phyloP scores from a whole-genome alignment of 2,113 vertebrate species.

The Dromaius novaehollandiae region DNA sequence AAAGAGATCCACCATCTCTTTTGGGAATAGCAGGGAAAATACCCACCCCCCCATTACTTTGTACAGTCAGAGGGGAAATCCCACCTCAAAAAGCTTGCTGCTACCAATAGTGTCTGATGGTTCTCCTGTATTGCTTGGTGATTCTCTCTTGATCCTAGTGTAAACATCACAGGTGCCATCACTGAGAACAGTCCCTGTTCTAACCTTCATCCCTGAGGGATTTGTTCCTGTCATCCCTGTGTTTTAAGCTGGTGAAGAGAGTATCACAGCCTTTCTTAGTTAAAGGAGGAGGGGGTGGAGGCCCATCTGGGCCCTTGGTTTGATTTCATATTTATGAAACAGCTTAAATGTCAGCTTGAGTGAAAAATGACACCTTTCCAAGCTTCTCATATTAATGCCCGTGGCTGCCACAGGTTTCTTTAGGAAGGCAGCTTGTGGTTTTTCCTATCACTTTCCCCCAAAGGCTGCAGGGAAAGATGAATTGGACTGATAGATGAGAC shows the following conservation, averaged over 20 bases:
- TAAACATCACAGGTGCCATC: slow-evolving; percentile 19
- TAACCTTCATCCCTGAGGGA: slow-evolving; percentile 8
- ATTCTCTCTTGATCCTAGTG: neutral
- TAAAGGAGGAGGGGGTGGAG: slow-evolving; percentile 66
- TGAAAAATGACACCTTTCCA: slow-evolving; percentile 80
- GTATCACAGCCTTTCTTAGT: slow-evolving; percentile 36
- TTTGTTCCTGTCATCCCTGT: slow-evolving; percentile 55
- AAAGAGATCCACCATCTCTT: neutral
- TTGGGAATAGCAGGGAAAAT: neutral
- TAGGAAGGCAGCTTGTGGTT: slow-evolving; percentile 64
- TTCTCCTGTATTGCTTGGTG: neutral
- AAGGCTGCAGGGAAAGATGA: slow-evolving; percentile 63
- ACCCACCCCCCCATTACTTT: neutral
- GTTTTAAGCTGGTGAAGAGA: slow-evolving; percentile 38
- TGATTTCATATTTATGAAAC: slow-evolving; percentile 85
- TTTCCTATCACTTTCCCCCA: slow-evolving; percentile 43
- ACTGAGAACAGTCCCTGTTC: neutral
- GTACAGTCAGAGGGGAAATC: slow-evolving; percentile 12
- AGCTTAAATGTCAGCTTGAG: slow-evolving; percentile 84
- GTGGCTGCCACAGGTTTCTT: slow-evolving; percentile 66
- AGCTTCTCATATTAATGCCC: slow-evolving; percentile 73
- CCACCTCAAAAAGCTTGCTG: slow-evolving; percentile 20
- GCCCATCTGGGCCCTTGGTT: slow-evolving; percentile 79
- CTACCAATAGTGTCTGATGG: slow-evolving; percentile 3
- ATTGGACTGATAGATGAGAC: slow-evolving; percentile 71